These are phyloP conservation scores for Xenopus tropicalis DNA, from an alignment of 2,113 vertebrate genomes.

Conservation along the genomic window UCB_Xtro_10.0 CM004443.2:135895001-135895500, in stretches of 20 bases:
- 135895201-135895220: constrained; percentile 11
- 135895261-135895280: not conserved
- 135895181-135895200: constrained; percentile 11
- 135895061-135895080: not conserved
- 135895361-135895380: not conserved
- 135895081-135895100: constrained; percentile 5
- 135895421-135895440: no score
- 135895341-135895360: not conserved
- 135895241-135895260: constrained; percentile 13
- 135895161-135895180: constrained; percentile 18
- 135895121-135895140: not conserved
- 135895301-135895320: constrained; percentile 9
- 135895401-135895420: not conserved
- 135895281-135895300: constrained; percentile 1
- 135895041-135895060: no score
- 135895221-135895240: constrained; percentile 17
- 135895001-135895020: no score
- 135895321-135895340: constrained; percentile 1
- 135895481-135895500: no score
- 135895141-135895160: constrained; percentile 18
- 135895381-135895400: not conserved
- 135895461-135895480: no score
- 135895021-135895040: no score
- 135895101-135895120: constrained; percentile 1
- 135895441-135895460: no score